phyloP scores from a whole-genome alignment of 2,113 vertebrate species.

The Mesembrinibis cayennensis region DNA sequence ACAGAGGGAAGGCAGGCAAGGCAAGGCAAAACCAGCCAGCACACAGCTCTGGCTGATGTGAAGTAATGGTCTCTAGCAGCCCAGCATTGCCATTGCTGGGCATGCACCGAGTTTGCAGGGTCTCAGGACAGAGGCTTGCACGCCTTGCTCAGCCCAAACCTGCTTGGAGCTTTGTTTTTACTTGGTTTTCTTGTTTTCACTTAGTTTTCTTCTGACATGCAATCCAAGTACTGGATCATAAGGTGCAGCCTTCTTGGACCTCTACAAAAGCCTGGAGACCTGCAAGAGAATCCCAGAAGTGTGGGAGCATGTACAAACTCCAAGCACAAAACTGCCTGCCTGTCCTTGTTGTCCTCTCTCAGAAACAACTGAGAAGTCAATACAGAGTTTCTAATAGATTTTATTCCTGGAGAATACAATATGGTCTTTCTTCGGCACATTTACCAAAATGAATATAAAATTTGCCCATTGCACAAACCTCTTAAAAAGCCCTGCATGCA shows the following conservation, averaged over 20 bases:
- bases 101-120: not conserved
- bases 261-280: not conserved
- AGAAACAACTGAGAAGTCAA: not conserved
- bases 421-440: not conserved
- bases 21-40: not conserved
- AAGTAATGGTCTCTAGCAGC: not conserved
- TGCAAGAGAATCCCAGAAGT: not conserved
- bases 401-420: not conserved
- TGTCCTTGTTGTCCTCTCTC: not conserved
- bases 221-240: not conserved
- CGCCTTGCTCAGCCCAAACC: not conserved
- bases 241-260: not conserved
- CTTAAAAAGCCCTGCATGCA: not conserved
- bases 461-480: not conserved
- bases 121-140: not conserved
- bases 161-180: not conserved
- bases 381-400: not conserved
- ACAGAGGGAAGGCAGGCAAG: not conserved
- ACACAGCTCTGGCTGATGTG: not conserved
- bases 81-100: not conserved
- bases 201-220: not conserved
- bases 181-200: not conserved
- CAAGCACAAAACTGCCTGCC: not conserved
- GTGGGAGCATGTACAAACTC: not conserved
- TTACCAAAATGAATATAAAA: constrained; percentile 10